phyloP scores from a whole-genome alignment of 2,113 vertebrate species.

The Acanthochromis polyacanthus region DNA sequence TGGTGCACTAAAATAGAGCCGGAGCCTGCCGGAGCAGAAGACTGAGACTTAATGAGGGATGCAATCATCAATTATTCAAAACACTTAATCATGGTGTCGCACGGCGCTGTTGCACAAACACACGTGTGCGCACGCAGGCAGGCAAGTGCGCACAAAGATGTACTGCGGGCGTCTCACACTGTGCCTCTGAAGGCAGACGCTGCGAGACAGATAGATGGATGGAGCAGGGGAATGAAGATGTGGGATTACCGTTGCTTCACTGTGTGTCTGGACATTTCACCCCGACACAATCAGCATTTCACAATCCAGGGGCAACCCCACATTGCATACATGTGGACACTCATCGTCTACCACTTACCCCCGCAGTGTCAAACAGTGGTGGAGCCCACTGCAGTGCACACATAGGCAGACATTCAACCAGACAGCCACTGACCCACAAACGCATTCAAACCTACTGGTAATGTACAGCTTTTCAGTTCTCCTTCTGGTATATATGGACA shows the following conservation, averaged over 20 bases:
- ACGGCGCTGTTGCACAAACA: conserved; percentile 69
- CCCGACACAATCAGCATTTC: conserved; percentile 15
- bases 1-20: conserved; percentile 66
- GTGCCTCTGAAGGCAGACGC: conserved; percentile 28
- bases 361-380: no score
- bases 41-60: conserved; percentile 79
- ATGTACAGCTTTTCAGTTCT: no score
- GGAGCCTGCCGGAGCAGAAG: conserved; percentile 58
- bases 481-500: no score
- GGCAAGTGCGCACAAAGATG: conserved; percentile 14
- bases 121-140: conserved; percentile 25
- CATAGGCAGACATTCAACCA: no score
- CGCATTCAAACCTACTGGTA: no score
- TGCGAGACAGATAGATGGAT: conserved; percentile 36
- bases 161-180: conserved; percentile 36
- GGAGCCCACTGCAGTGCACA: no score
- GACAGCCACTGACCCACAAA: no score
- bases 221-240: conserved; percentile 26
- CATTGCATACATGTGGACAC: background rate
- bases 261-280: background rate
- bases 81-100: conserved; percentile 79
- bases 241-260: conserved; percentile 19
- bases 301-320: conserved; percentile 3
- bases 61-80: conserved; percentile 85
- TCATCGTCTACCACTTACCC: background rate